Conservation (phyloP, 1,140 invertebrate genomes). For the Platorchestia sp. region DNA sequence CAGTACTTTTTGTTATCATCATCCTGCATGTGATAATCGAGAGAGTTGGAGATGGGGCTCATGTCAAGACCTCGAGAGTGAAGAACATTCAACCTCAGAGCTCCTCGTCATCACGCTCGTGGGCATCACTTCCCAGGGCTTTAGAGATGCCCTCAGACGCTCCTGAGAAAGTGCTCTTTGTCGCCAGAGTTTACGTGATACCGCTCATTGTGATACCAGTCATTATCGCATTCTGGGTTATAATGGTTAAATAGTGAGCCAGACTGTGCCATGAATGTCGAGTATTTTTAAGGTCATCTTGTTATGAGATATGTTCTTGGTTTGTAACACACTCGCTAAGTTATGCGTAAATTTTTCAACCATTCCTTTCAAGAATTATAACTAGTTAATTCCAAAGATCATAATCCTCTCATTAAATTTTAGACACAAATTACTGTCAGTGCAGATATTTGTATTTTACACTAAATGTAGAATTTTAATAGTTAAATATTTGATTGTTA, state of each 20-base stretch:
- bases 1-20: slow-evolving; percentile 65
- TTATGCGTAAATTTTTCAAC: too few relatives aligned
- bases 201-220: slow-evolving; percentile 16
- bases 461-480: too few relatives aligned
- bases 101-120: neutral
- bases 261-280: too few relatives aligned
- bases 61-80: neutral
- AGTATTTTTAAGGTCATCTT: too few relatives aligned
- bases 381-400: too few relatives aligned
- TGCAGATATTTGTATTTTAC: too few relatives aligned
- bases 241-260: neutral
- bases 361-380: too few relatives aligned
- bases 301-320: too few relatives aligned
- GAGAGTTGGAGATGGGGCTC: neutral
- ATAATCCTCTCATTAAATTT: too few relatives aligned
- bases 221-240: slow-evolving; percentile 1
- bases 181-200: slow-evolving; percentile 23
- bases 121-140: neutral
- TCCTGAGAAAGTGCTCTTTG: neutral
- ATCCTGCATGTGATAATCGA: slow-evolving; percentile 61
- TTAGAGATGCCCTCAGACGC: neutral
- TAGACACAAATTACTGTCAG: too few relatives aligned
- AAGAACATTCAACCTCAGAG: neutral
- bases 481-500: too few relatives aligned
- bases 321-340: too few relatives aligned